Percentiles rank a stretch among this genome's conserved stretches.
Evolutionary conservation across 2,113 vertebrate species (phyloP).

Genomic region (Chascanopsetta lugubris): DNA sequence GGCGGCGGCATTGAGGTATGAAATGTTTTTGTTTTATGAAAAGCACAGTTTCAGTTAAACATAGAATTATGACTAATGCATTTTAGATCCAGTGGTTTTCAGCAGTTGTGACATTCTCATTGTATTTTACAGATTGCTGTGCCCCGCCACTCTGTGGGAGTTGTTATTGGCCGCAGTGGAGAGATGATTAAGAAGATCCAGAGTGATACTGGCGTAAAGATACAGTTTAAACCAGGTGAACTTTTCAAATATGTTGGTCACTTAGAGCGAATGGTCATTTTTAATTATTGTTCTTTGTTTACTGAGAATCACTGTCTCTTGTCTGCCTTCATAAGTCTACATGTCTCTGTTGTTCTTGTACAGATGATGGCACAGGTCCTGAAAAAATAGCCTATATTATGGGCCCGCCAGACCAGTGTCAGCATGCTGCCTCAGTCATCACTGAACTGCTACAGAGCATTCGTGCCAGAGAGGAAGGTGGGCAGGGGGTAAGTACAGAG

Average conservation of each 20-base stretch:
- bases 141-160: conserved; percentile 90
- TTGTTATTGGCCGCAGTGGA: conserved; percentile 90
- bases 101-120: not conserved
- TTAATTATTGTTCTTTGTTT: too few species aligned
- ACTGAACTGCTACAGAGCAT: conserved; percentile 92
- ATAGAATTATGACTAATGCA: not conserved
- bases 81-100: not conserved
- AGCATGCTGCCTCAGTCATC: conserved; percentile 92
- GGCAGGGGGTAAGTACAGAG: conserved; percentile 69
- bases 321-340: not conserved
- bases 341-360: conserved; percentile 2
- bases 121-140: conserved; percentile 84
- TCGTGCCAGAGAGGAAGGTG: conserved; percentile 79
- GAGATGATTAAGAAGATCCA: conserved; percentile 98
- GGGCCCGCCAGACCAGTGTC: conserved; percentile 91
- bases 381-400: conserved; percentile 94
- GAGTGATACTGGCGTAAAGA: conserved; percentile 90
- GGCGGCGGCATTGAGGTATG: conserved; percentile 77
- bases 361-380: conserved; percentile 90
- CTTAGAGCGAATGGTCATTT: too few species aligned
- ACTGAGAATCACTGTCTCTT: too few species aligned
- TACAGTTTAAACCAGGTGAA: conserved; percentile 94
- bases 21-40: not conserved
- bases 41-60: not conserved
- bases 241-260: not conserved